Evolutionary conservation across 2,888 invertebrate species (phyloP).

Genomic region (Tachina grossa): DNA sequence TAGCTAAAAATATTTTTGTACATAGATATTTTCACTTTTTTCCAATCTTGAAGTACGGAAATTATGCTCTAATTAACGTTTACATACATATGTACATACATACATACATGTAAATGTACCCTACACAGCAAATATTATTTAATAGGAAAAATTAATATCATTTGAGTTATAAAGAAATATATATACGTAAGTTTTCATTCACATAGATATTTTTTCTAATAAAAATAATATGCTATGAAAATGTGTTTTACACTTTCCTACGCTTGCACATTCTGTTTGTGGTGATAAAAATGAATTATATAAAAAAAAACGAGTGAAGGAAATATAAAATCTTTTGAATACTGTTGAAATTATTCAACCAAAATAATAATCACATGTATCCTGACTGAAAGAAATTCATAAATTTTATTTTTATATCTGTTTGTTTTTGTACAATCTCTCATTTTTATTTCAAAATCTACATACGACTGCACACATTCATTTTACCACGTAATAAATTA

Average conservation of each 20-base stretch:
- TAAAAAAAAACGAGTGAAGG: background rate
- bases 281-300: constrained; percentile 7
- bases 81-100: background rate
- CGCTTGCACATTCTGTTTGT: background rate
- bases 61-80: constrained; percentile 65
- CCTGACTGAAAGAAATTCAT: constrained; percentile 6
- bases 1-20: background rate
- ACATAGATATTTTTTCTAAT: background rate
- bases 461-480: background rate
- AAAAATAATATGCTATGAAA: background rate
- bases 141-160: constrained; percentile 29
- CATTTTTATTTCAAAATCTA: constrained; percentile 13
- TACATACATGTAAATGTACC: background rate
- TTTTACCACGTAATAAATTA: constrained; percentile 45
- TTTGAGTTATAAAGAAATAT: background rate
- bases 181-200: no score
- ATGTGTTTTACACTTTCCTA: background rate
- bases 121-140: background rate
- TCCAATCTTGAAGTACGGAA: constrained; percentile 48
- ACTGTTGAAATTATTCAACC: constrained; percentile 58
- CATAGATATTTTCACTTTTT: constrained; percentile 40
- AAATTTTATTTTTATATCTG: no score
- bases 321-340: constrained; percentile 47
- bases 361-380: constrained; percentile 58
- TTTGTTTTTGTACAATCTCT: constrained; percentile 17